A percentile compares a stretch with the other conserved stretches of the same genome.
These are phyloP conservation scores for Folsomia candida DNA, from an alignment of 2,888 invertebrate species.

Conservation along the genomic window DNA sequence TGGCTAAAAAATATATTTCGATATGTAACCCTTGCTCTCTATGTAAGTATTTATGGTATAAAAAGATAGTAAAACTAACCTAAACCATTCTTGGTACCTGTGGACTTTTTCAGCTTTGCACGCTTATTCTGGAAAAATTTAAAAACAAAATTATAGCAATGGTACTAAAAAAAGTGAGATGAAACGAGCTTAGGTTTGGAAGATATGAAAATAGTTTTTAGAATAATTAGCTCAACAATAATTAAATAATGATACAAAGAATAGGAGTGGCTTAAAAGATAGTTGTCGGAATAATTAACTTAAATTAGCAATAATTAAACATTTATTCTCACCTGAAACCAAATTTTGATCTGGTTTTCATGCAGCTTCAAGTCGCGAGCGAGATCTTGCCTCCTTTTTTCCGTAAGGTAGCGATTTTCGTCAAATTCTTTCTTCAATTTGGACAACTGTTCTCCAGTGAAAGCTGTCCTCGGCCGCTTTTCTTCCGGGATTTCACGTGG, in stretches of 20 bases:
- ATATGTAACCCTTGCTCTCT: no score
- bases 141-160: conserved; percentile 10
- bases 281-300: not conserved
- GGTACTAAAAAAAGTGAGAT: no score
- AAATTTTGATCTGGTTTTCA: conserved; percentile 96
- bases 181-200: no score
- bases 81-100: conserved; percentile 79
- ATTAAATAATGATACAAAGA: not conserved
- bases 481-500: conserved; percentile 10
- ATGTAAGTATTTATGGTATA: no score
- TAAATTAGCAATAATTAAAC: not conserved
- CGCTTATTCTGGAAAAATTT: conserved; percentile 74
- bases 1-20: no score
- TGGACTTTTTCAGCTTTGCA: conserved; percentile 91
- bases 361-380: conserved; percentile 89
- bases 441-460: conserved; percentile 87
- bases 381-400: conserved; percentile 81
- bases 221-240: no score
- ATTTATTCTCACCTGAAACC: conserved; percentile 63
- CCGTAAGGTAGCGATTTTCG: conserved; percentile 89
- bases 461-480: conserved; percentile 78
- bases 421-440: conserved; percentile 90
- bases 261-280: conserved; percentile 3
- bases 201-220: no score
- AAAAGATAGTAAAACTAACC: no score